Base-by-base conservation (phyloP, 2,113 vertebrate genomes). In the Marmota monax region DNA sequence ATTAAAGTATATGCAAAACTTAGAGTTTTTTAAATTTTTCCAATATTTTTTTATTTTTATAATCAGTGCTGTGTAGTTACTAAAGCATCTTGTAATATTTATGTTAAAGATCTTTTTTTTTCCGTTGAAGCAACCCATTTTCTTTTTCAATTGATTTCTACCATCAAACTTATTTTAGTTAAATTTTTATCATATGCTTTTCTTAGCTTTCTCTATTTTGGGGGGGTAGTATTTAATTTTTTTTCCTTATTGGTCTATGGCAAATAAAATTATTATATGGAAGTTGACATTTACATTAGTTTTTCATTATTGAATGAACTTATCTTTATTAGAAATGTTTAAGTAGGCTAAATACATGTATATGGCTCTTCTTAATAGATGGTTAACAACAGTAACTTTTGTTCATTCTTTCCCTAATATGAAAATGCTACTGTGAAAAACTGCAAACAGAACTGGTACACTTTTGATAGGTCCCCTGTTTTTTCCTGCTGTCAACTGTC, bases 391-490 rank as follows among this genome's bases (percentile, higher is more conserved):
- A 14, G 34, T 67, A 23, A 13, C 4, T 87, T 73, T 89, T 77
- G 88, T 29, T 84, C 9, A 88, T 83, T 70, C 12, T 91, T 85
- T n/a, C 0, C n/a, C 6, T n/a, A 86, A 84, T 32, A 80, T 5
- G 56, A 93, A 72, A 92, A 88, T n/a, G 34, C 29, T 37, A 17
- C 17, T 88, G 16, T 96, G n/a, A 88, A 77, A 88, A 91, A 84
- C 9, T 39, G 34, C 2, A 85, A 90, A 92, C 83, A 67, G 79
- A 94, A 82, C 18, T 45, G 56, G n/a, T 51, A 86, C 72, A 32
- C 13, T 84, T 74, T 85, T 65, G 79, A 53, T 27, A 53, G 16
- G 20, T 29, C 25, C 51, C 61, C 11, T 69, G 23, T 87, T 56
- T 84, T 95, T 76, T 73, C 42, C 10, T 86, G 8, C 32, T 65